Evolutionary conservation across 2,888 invertebrate species (phyloP).

Genomic region (Aproaerema taeniolella): DNA sequence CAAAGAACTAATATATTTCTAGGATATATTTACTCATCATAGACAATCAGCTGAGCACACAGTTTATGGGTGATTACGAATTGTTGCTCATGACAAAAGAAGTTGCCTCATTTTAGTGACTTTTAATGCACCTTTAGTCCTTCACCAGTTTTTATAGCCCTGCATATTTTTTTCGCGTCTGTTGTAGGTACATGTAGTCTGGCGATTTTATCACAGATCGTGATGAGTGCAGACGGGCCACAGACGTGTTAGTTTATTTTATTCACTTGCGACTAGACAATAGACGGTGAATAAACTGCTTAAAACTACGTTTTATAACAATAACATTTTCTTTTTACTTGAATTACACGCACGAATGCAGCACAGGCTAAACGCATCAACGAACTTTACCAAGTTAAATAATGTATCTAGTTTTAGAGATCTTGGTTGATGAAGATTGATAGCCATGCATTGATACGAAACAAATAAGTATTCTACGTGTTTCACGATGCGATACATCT

Average conservation of each 20-base stretch:
- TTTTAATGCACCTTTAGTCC: not conserved
- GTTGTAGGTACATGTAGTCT: slow-evolving; percentile 4
- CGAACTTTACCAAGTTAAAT: no score
- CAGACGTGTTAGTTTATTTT: slow-evolving; percentile 4
- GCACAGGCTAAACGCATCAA: no score
- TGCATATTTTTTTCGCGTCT: not conserved
- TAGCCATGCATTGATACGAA: no score
- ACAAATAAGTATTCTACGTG: no score
- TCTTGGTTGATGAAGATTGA: no score
- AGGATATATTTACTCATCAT: no score
- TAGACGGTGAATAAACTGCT: slow-evolving; percentile 14
- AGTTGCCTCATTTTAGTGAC: slow-evolving; percentile 2
- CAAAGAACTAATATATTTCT: no score
- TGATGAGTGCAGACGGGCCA: slow-evolving; percentile 1
- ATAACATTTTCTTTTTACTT: not conserved
- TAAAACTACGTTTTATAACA: not conserved
- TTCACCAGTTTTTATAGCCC: slow-evolving; percentile 2
- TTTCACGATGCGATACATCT: no score
- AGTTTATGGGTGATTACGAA: no score
- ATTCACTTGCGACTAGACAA: slow-evolving; percentile 7
- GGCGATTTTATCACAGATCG: slow-evolving; percentile 2
- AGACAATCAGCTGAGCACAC: no score
- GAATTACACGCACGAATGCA: not conserved
- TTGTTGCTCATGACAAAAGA: no score
- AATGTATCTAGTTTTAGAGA: no score